Percentiles rank a stretch among this genome's conserved stretches.
phyloP scores from a whole-genome alignment of 2,888 invertebrate species.

The Anthrax anthrax region DNA sequence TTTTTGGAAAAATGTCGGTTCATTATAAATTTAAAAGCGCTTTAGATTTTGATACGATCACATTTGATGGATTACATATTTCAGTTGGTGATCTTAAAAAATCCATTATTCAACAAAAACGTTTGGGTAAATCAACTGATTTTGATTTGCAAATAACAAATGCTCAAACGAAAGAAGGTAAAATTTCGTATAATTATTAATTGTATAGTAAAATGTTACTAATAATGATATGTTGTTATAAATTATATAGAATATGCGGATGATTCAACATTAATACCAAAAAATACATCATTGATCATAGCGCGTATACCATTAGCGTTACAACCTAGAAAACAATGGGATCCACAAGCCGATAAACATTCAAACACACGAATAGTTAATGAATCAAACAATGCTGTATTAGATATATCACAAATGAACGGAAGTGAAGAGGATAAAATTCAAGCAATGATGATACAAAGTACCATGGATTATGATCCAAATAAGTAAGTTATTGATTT shows the following conservation, averaged over 20 bases:
- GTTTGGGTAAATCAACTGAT: constrained; percentile 83
- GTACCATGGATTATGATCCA: constrained; percentile 92
- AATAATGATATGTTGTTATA: too few relatives aligned
- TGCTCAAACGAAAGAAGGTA: constrained; percentile 95
- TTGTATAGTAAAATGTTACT: too few relatives aligned
- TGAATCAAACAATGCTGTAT: constrained; percentile 43
- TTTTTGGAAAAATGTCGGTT: constrained; percentile 57
- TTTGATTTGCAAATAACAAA: constrained; percentile 94
- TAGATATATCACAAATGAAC: constrained; percentile 78
- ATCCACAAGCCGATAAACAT: constrained; percentile 34
- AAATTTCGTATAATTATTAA: too few relatives aligned
- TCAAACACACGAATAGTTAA: constrained; percentile 18
- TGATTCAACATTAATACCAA: constrained; percentile 82
- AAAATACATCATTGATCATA: constrained; percentile 93
- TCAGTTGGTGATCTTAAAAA: constrained; percentile 91
- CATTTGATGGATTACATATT: constrained; percentile 93
- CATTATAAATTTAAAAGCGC: constrained; percentile 99
- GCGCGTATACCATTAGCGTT: constrained; percentile 78
- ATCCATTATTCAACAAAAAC: constrained; percentile 87
- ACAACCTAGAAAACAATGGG: constrained; percentile 66
- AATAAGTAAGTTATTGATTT: constrained; percentile 63
- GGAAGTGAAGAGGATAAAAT: constrained; percentile 96
- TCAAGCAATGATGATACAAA: constrained; percentile 93
- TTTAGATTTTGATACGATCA: constrained; percentile 88
- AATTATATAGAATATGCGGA: constrained; percentile 73